Conservation (phyloP, 2,888 invertebrate genomes). For the Dicyrtomina minuta region DNA sequence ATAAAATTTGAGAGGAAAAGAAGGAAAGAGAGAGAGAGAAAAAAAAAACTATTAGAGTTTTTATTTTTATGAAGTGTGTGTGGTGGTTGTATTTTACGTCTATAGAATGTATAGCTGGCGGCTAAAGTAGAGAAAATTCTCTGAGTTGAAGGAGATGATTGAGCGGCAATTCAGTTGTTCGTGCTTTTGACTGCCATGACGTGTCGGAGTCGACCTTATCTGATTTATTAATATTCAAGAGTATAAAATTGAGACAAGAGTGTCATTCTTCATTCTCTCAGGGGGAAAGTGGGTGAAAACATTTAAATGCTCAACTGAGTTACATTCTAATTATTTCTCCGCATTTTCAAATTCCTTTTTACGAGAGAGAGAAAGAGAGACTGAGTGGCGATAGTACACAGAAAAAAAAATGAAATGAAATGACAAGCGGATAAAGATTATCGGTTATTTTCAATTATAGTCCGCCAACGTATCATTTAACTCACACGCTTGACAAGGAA, state of each 20-base stretch:
- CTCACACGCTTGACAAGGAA: too few relatives aligned
- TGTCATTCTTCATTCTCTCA: constrained; percentile 38
- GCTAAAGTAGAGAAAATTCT: neutral
- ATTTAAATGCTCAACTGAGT: constrained; percentile 12
- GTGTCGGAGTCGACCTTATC: constrained; percentile 37
- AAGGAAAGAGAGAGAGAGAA: too few relatives aligned
- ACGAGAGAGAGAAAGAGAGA: neutral
- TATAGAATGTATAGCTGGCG: too few relatives aligned
- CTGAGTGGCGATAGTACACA: neutral
- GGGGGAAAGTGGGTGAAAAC: neutral
- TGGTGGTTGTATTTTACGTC: too few relatives aligned
- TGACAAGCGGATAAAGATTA: too few relatives aligned
- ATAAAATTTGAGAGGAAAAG: too few relatives aligned
- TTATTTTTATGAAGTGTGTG: too few relatives aligned
- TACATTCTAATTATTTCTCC: neutral
- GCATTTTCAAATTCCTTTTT: neutral
- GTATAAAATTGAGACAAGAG: constrained; percentile 37
- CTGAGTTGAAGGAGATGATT: neutral
- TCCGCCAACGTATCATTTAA: too few relatives aligned
- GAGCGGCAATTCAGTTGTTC: neutral
- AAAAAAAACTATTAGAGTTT: too few relatives aligned
- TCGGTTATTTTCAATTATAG: too few relatives aligned
- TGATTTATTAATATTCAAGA: constrained; percentile 39
- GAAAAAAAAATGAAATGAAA: neutral
- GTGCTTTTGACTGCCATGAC: constrained; percentile 32